phyloP scores from a whole-genome alignment of 2,888 invertebrate species.

The Mimachlamys varia region DNA sequence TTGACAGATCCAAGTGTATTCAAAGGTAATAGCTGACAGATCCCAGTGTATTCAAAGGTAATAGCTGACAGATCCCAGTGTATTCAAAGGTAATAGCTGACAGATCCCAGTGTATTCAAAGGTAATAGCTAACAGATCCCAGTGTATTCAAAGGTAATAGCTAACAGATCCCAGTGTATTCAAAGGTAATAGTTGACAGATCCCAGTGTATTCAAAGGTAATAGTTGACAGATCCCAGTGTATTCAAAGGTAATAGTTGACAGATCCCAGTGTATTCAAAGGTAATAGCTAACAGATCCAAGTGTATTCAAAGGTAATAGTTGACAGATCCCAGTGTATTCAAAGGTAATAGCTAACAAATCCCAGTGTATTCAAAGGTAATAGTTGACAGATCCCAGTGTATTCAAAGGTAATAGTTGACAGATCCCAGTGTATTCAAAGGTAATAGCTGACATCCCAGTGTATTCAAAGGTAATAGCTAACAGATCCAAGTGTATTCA shows the following conservation, averaged over 20 bases:
- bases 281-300: constrained; percentile 69
- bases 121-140: no score
- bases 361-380: constrained; percentile 74
- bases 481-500: constrained; percentile 67
- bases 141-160: no score
- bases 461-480: no score
- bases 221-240: constrained; percentile 63
- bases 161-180: constrained; percentile 67
- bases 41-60: constrained; percentile 74
- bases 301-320: constrained; percentile 75
- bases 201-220: no score
- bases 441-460: no score
- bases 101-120: constrained; percentile 71
- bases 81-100: constrained; percentile 72
- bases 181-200: constrained; percentile 78
- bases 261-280: no score
- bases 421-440: constrained; percentile 71
- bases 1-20: no score
- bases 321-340: no score
- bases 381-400: no score
- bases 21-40: constrained; percentile 72
- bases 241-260: constrained; percentile 77
- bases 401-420: constrained; percentile 72
- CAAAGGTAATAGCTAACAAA: constrained; percentile 71
- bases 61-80: no score